phyloP scores from a whole-genome alignment of 2,113 vertebrate species.

The Alouatta palliata region DNA sequence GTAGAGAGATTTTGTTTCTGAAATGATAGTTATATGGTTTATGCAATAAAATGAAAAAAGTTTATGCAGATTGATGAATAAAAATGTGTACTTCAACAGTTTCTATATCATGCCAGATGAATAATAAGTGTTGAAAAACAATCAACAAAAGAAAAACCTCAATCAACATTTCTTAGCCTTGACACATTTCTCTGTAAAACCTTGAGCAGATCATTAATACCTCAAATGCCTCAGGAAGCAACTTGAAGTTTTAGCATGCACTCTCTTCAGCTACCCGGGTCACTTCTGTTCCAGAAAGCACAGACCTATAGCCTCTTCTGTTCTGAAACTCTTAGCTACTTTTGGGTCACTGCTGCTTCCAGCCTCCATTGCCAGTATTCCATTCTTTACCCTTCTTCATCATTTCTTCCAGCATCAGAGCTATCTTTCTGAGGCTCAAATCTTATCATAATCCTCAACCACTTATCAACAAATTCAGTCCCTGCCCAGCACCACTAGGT shows the following conservation, averaged over 20 bases:
- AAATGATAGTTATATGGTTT: not conserved
- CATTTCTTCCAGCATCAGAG: not conserved
- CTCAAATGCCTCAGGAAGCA: not conserved
- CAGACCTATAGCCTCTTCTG: not conserved
- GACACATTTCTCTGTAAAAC: not conserved
- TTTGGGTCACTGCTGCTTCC: not conserved
- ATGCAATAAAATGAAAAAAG: not conserved
- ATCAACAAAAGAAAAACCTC: not conserved
- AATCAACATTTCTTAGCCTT: not conserved
- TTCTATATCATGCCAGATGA: not conserved
- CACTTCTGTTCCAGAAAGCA: not conserved
- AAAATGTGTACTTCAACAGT: not conserved
- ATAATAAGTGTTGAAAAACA: not conserved
- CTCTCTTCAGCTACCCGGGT: not conserved
- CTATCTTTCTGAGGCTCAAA: not conserved
- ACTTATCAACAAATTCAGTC: not conserved
- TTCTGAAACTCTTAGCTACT: not conserved
- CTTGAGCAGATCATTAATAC: not conserved
- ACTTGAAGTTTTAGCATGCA: not conserved
- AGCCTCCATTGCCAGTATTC: not conserved
- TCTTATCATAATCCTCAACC: not conserved
- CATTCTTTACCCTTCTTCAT: not conserved
- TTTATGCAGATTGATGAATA: not conserved
- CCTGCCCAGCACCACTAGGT: not conserved
- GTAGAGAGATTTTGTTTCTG: not conserved